phyloP scores from a whole-genome alignment of 2,797 vertebrate genomes.

The Chrosomus eos region DNA sequence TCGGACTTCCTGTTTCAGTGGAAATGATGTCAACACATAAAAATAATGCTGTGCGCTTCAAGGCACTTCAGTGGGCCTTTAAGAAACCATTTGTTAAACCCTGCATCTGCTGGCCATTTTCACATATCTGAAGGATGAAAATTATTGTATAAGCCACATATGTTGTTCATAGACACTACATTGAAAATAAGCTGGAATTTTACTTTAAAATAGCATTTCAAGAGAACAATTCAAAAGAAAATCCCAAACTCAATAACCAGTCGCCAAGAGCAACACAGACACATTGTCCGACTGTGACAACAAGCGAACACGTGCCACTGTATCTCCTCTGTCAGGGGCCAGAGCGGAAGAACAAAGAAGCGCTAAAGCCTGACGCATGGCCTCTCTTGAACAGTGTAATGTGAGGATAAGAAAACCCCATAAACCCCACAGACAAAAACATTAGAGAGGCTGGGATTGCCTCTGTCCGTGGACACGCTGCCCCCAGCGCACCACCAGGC shows the following conservation, averaged over 20 bases:
- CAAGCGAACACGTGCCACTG: slow-evolving; percentile 19
- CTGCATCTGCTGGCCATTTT: not conserved
- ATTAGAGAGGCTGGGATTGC: slow-evolving; percentile 35
- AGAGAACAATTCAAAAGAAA: slow-evolving; percentile 2
- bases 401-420: slow-evolving; percentile 51
- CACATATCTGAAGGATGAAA: not conserved
- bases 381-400: slow-evolving; percentile 52
- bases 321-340: slow-evolving; percentile 49
- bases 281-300: slow-evolving; percentile 12
- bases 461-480: slow-evolving; percentile 15
- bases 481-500: not conserved
- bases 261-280: slow-evolving; percentile 3
- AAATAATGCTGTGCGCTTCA: too few relatives aligned
- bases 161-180: not conserved
- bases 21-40: too few relatives aligned
- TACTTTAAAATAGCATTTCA: not conserved
- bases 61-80: too few relatives aligned
- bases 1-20: too few relatives aligned
- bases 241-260: not conserved
- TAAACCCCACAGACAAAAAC: slow-evolving; percentile 42
- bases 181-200: not conserved
- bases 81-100: not conserved
- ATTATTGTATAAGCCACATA: not conserved
- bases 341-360: slow-evolving; percentile 52
- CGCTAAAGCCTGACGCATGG: slow-evolving; percentile 56